Evolutionary conservation across 2,888 invertebrate species (phyloP), one percentile per base, ranked within the genome.

Genomic region (Gisinianus flammeolus): DNA sequence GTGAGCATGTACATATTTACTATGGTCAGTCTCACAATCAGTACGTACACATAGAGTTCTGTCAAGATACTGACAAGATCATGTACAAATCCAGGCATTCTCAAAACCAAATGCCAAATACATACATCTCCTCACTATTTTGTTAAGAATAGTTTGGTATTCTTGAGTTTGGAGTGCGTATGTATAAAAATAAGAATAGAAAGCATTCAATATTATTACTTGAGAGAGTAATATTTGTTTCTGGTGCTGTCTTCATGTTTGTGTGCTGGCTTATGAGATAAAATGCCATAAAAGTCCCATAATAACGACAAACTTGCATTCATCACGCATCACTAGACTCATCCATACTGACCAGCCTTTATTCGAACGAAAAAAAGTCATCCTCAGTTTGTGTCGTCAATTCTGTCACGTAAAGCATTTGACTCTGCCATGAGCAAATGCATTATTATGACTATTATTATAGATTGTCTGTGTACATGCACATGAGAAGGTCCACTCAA

Each of bases 281-380:
- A 35, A 68, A 68, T 19, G 24, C 35, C 44, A 68, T 68, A 68
- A 68, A 68, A 68, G 68, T 68, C 68, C 24, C 67, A 26, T 62
- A 62, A 62, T 62, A 62, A 62, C 12, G 62, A 62, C 28, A 62
- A 22, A 62, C 62, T 62, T 26, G 26, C 62, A 62, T 62, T 62
- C 0, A 62, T 62, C 62, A 62, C 62, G 62, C 62, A 62, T 62
- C 62, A 62, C 62, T 62, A 62, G 5, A 62, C 62, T 28, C 28
- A 26, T 26, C 28, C 62, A 26, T 62, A 26, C 44, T 44, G 44
- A 44, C 44, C 44, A 44, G 44, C 44, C 56, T 22, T 58, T 28
- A 26, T 62, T 12, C 28, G 16, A 16, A 54, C n/a, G n/a, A 54
- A 54, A 16, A 54, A 54, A n/a, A 54, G 16, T 54, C 54, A 54